These are phyloP conservation scores for Dryomyza anilis DNA, from an alignment of 2,888 invertebrate genomes.

Conservation along the genomic window DNA sequence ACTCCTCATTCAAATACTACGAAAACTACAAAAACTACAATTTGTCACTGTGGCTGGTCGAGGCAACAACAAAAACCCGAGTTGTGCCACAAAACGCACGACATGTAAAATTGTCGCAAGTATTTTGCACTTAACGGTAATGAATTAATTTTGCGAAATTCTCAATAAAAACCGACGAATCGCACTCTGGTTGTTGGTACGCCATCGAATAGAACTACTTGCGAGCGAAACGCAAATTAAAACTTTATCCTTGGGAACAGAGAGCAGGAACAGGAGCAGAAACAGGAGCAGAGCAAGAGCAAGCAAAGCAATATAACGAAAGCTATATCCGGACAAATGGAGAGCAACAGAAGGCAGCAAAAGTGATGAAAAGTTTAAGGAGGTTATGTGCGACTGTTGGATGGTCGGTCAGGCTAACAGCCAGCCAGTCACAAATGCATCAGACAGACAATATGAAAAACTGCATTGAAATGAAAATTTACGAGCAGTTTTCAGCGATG, in stretches of 20 bases:
- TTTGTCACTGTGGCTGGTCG: too few relatives aligned
- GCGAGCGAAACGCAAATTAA: slow-evolving; percentile 7
- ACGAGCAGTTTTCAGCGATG: background rate
- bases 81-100: background rate
- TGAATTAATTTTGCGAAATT: slow-evolving; percentile 25
- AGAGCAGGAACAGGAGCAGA: background rate
- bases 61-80: too few relatives aligned
- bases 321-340: background rate
- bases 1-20: too few relatives aligned
- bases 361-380: background rate
- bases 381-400: too few relatives aligned
- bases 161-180: background rate
- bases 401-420: too few relatives aligned
- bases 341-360: background rate
- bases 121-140: slow-evolving; percentile 12
- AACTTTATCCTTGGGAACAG: slow-evolving; percentile 18
- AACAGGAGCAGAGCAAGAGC: background rate
- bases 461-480: slow-evolving; percentile 9
- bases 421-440: too few relatives aligned
- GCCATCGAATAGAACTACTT: background rate
- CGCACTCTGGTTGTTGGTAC: background rate
- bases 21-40: too few relatives aligned
- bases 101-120: background rate
- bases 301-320: background rate
- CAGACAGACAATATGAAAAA: slow-evolving; percentile 20